Percentiles rank a stretch among this genome's conserved stretches.
These are phyloP conservation scores for Phylloscopus whistleri DNA, from an alignment of 2,113 vertebrate genomes.

Conservation along the genomic window DNA sequence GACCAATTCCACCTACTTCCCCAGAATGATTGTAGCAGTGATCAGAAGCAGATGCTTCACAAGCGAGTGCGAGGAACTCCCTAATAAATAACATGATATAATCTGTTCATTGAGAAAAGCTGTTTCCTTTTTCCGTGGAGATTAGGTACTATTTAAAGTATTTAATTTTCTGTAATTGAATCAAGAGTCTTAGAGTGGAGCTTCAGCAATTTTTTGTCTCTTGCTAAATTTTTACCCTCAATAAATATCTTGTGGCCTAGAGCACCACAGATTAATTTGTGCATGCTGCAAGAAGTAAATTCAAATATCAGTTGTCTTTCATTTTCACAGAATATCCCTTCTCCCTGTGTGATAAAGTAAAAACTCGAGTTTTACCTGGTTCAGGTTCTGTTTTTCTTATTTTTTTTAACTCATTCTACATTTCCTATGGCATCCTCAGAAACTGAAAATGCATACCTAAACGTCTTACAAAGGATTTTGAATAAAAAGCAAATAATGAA, in stretches of 20 bases:
- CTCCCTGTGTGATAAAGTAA: not conserved
- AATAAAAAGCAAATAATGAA: not conserved
- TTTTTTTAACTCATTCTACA: not conserved
- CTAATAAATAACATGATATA: not conserved
- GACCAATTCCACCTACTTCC: not conserved
- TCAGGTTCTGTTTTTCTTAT: not conserved
- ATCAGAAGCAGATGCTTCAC: not conserved
- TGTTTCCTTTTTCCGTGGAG: not conserved
- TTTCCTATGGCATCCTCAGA: not conserved
- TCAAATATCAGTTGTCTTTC: not conserved
- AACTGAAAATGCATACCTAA: not conserved
- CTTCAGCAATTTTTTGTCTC: not conserved
- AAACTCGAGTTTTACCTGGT: not conserved
- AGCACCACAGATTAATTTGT: not conserved
- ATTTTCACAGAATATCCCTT: not conserved
- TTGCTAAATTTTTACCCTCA: not conserved
- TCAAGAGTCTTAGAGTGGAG: not conserved
- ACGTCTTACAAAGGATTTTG: not conserved
- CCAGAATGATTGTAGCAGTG: not conserved
- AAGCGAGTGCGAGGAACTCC: not conserved
- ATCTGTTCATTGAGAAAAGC: not conserved
- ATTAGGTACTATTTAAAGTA: not conserved
- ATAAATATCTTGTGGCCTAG: not conserved
- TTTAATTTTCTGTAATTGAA: constrained; percentile 31
- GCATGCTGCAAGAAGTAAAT: not conserved